Evolutionary conservation across 2,797 vertebrate genomes (phyloP).

Genomic region (Protosalanx chinensis): DNA sequence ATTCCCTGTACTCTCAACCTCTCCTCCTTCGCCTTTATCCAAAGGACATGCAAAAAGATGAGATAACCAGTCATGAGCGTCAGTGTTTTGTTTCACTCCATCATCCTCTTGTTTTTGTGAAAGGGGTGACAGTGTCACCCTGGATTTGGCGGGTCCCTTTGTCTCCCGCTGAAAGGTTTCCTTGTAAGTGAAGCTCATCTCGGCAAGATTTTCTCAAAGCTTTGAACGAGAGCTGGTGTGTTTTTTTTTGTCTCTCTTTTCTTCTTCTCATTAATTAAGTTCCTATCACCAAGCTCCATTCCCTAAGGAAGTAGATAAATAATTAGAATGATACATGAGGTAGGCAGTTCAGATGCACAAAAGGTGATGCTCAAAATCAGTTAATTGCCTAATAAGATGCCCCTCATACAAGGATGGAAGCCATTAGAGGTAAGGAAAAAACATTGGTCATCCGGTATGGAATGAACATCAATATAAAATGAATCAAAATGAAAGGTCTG

Average conservation of each 20-base stretch:
- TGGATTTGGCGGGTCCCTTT: constrained; percentile 6
- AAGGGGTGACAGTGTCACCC: constrained; percentile 16
- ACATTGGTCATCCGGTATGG: too few relatives aligned
- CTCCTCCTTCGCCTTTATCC: background rate
- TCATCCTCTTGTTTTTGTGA: constrained; percentile 13
- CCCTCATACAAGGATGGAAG: background rate
- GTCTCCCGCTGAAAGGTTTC: constrained; percentile 13
- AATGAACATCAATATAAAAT: too few relatives aligned
- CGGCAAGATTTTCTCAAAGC: background rate
- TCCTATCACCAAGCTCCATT: constrained; percentile 60
- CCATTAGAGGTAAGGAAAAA: background rate
- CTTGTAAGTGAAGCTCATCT: constrained; percentile 11
- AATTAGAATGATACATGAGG: constrained; percentile 80
- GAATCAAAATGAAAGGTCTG: too few relatives aligned
- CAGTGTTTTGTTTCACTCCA: constrained; percentile 14
- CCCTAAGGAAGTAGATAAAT: constrained; percentile 73
- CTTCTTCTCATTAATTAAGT: constrained; percentile 80
- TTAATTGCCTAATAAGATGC: constrained; percentile 15
- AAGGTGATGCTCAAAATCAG: constrained; percentile 8
- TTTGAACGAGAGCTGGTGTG: constrained; percentile 7
- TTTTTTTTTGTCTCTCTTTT: constrained; percentile 41
- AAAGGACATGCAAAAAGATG: background rate
- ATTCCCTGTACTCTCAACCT: background rate
- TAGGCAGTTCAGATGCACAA: constrained; percentile 12
- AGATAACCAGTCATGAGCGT: background rate